Evolutionary conservation across 2,797 vertebrate species (phyloP), one percentile per base, ranked within the genome.

Genomic region (Sebastes flavidus): DNA sequence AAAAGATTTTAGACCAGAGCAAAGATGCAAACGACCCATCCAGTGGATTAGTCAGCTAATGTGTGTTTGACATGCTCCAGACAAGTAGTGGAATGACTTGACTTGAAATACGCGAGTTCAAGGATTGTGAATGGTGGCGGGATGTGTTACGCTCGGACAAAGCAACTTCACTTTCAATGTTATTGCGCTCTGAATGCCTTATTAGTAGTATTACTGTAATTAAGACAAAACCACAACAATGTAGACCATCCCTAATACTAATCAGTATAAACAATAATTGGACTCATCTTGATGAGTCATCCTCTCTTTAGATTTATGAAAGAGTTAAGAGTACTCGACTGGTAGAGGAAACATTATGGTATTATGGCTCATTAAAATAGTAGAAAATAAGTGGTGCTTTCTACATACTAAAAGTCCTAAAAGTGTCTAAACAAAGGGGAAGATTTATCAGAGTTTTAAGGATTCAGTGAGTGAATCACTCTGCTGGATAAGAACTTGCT

Each of bases 1-100:
- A 92, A 93, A 87, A 52, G 56, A 67, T 80, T 90, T 91, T 68
- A 72, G 58, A 69, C 30, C 42, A 66, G 55, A 77, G 70, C 66
- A 80, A 89, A 89, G 76, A 81, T 77, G 49, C 66, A 87, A 86
- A 86, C 2, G 4, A 59, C 72, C 77, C 65, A 42, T 86, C 87
- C 76, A 78, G 72, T 69, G 77, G 78, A 85, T 91, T 68, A 82
- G 68, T 77, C 34, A 29, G 22, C 65, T 79, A 61, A 81, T 70
- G 54, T 77, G 62, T 81, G 54, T 80, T 89, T 88, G 71, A 83
- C 76, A 78, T 71, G 59, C 68, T 74, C n/a, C 24, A 74, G 32
- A 79, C 25, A 65, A 70, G 29, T n/a, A 74, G 60, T 22, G 8
- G 30, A 72, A 60, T 58, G 61, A 49, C 34, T 61, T 42, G n/a